phyloP scores from a whole-genome alignment of 1,140 invertebrate species.

The Ditylenchus dipsaci region DNA sequence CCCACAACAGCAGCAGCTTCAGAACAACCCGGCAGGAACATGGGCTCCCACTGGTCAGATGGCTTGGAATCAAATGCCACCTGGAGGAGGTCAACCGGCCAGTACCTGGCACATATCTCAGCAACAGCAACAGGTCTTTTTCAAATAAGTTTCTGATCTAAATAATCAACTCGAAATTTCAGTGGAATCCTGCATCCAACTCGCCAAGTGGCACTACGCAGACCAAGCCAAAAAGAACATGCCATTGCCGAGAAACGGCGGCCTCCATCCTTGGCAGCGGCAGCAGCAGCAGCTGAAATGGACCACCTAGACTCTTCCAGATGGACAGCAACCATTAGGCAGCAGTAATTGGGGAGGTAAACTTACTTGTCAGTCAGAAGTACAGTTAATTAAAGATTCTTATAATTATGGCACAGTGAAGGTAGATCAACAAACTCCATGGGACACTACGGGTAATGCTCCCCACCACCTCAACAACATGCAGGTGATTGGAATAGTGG shows the following conservation, averaged over 20 bases:
- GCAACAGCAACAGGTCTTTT: not conserved
- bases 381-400: not conserved
- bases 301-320: not conserved
- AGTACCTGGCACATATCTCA: not conserved
- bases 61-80: not conserved
- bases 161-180: not conserved
- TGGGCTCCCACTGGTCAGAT: not conserved
- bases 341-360: not conserved
- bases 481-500: not conserved
- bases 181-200: not conserved
- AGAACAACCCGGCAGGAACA: not conserved
- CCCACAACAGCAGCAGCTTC: not conserved
- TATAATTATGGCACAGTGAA: not conserved
- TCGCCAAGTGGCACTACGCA: not conserved
- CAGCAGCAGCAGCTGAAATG: not conserved
- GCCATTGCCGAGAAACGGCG: not conserved
- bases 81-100: not conserved
- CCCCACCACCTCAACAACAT: not conserved
- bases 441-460: not conserved
- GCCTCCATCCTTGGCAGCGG: not conserved
- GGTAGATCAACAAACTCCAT: not conserved
- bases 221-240: conserved; percentile 5
- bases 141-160: not conserved
- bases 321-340: not conserved
- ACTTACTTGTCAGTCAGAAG: too few relatives aligned